These are phyloP conservation scores for Sicus ferrugineus DNA, from an alignment of 2,888 invertebrate species.

Conservation along the genomic window DNA sequence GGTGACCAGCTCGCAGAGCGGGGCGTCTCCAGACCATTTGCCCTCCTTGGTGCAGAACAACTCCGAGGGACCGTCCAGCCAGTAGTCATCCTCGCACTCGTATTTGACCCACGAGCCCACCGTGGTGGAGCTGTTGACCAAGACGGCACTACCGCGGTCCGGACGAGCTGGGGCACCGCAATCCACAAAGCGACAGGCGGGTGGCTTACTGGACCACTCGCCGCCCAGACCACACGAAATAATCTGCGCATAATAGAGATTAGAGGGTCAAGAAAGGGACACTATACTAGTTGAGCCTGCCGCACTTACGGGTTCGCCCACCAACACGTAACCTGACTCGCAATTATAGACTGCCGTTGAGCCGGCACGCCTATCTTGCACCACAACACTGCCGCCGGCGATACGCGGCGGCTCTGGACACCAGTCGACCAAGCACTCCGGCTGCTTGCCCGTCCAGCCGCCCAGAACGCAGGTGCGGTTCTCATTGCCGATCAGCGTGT, in stretches of 20 bases:
- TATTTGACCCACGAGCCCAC: conserved; percentile 82
- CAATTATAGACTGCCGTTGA: conserved; percentile 83
- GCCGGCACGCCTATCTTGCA: conserved; percentile 79
- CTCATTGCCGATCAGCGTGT: conserved; percentile 80
- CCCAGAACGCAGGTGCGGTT: conserved; percentile 77
- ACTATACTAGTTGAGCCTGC: not conserved
- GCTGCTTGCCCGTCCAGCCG: conserved; percentile 82
- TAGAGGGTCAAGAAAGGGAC: not conserved
- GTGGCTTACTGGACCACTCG: conserved; percentile 80
- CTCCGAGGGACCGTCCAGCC: conserved; percentile 76
- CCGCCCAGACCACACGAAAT: conserved; percentile 87
- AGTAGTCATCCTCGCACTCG: conserved; percentile 82
- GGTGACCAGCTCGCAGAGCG: conserved; percentile 85
- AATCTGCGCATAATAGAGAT: conserved; percentile 66
- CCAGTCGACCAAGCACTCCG: conserved; percentile 86
- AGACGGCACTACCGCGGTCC: conserved; percentile 76
- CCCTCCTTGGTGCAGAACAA: conserved; percentile 83
- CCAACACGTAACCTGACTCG: conserved; percentile 82
- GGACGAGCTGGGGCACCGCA: conserved; percentile 84
- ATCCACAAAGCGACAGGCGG: conserved; percentile 85
- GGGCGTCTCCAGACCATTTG: conserved; percentile 86
- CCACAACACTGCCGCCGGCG: conserved; percentile 76
- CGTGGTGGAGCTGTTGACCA: conserved; percentile 82
- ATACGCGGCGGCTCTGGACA: conserved; percentile 84
- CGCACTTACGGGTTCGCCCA: conserved; percentile 77